Base-by-base conservation (phyloP, 2,113 vertebrate species). In the Psettodes erumei region DNA sequence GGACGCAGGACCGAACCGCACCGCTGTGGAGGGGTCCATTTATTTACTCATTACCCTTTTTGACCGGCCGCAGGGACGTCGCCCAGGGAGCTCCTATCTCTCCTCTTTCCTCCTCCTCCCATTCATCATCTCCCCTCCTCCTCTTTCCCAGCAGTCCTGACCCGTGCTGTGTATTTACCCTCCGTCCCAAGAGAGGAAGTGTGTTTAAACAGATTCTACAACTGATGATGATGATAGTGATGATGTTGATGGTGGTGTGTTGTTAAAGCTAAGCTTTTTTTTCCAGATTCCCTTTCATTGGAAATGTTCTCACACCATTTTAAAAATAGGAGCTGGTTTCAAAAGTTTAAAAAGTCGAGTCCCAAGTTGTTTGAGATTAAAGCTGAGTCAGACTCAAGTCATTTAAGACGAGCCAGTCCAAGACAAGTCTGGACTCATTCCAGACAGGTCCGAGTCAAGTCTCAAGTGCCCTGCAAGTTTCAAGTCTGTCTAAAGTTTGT, bases 111-210 rank as follows among this genome's bases (percentile, higher is more conserved):
- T 8, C 13, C 27, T 58, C 27, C 43, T 54, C 23, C 43, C 18
- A 19, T 72, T 62, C 75, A 62, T 51, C 30, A 9, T 61, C 33
- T 66, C 25, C 66, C 38, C 63, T 28, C 32, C 23, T 65, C 6
- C 38, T 59, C 21, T 13, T 83, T 74, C 70, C 63, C 58, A 58
- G 19, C 35, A 55, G 30, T 35, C 23, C 23, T 65, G 42, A 60
- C 25, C 71, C 43, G 3, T 18, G 8, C 40, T 37, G 71, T 76
- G 79, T 82, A 72, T 76, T 55, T 78, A 23, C 42, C 8, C 18
- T 28, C 23, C 8, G 23, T 25, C 77, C 51, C 69, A 5, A 5
- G 69, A 74, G 69, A 83, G 73, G 73, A 77, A 81, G 50, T 63
- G 21, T 64, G 28, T 80, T 73, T 65, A 50, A 16, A 48, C 28